phyloP scores from a whole-genome alignment of 2,113 vertebrate species.

The Peromyscus californicus region DNA sequence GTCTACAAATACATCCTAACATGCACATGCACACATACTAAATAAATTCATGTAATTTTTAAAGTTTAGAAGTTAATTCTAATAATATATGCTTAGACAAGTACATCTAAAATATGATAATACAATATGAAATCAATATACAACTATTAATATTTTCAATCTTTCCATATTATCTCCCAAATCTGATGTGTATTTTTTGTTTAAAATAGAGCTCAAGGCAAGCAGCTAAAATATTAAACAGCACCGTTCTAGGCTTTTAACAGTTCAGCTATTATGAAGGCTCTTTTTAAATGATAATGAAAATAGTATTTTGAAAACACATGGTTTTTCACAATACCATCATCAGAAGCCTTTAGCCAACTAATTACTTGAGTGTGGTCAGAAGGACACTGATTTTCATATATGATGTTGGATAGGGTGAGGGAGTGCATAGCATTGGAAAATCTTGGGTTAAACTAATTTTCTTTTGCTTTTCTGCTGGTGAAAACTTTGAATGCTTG shows the following conservation, averaged over 20 bases:
- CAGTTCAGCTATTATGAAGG: neutral
- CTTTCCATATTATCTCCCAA: neutral
- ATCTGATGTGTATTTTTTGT: neutral
- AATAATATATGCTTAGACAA: neutral
- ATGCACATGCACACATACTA: neutral
- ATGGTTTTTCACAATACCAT: constrained; percentile 8
- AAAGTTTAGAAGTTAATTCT: constrained; percentile 14
- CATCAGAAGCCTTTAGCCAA: constrained; percentile 10
- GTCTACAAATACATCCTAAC: neutral
- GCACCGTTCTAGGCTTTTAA: neutral
- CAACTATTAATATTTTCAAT: neutral
- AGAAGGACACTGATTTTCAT: neutral
- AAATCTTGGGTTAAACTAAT: neutral
- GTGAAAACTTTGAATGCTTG: neutral
- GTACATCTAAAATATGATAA: neutral
- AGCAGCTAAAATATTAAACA: neutral
- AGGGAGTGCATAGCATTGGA: neutral
- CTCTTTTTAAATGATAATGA: neutral
- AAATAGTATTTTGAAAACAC: neutral
- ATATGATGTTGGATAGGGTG: neutral
- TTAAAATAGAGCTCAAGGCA: neutral
- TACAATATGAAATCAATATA: neutral
- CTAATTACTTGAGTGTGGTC: neutral
- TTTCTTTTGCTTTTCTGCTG: constrained; percentile 3
- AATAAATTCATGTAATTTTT: neutral